Evolutionary conservation across 2,113 vertebrate genomes (phyloP).

Genomic region (Eidolon helvum): DNA sequence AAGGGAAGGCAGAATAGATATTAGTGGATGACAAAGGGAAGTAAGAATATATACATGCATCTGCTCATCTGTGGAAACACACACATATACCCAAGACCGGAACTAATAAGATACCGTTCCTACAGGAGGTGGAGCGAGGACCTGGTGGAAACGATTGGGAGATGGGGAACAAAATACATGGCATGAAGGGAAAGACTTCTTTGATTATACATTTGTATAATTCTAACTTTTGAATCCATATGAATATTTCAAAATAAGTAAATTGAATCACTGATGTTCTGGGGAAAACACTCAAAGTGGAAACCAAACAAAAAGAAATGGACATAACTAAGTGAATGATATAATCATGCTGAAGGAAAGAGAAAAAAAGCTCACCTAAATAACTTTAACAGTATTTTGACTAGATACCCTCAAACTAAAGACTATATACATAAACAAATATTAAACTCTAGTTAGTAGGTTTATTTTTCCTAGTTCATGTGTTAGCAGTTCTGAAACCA

Average conservation of each 20-base stretch:
- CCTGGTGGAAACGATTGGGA: not conserved
- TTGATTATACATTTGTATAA: not conserved
- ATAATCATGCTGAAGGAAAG: not conserved
- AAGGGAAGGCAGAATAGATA: not conserved
- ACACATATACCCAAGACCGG: not conserved
- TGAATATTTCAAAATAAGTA: not conserved
- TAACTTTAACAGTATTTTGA: not conserved
- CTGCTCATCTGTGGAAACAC: not conserved
- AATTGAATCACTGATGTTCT: not conserved
- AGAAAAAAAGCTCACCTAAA: not conserved
- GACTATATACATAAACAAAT: not conserved
- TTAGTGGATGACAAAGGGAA: not conserved
- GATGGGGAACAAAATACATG: not conserved
- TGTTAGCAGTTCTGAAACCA: slow-evolving; percentile 32
- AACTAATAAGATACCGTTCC: not conserved
- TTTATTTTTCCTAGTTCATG: slow-evolving; percentile 29
- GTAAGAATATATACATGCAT: not conserved
- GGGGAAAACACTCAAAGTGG: not conserved
- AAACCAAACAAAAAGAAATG: not conserved
- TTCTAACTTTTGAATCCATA: not conserved
- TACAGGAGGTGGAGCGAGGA: not conserved
- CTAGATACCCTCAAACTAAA: not conserved
- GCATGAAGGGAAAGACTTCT: not conserved
- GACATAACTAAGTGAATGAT: not conserved
- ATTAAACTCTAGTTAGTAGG: not conserved